phyloP scores from a whole-genome alignment of 2,113 vertebrate genomes.

The Archilochus colubris region DNA sequence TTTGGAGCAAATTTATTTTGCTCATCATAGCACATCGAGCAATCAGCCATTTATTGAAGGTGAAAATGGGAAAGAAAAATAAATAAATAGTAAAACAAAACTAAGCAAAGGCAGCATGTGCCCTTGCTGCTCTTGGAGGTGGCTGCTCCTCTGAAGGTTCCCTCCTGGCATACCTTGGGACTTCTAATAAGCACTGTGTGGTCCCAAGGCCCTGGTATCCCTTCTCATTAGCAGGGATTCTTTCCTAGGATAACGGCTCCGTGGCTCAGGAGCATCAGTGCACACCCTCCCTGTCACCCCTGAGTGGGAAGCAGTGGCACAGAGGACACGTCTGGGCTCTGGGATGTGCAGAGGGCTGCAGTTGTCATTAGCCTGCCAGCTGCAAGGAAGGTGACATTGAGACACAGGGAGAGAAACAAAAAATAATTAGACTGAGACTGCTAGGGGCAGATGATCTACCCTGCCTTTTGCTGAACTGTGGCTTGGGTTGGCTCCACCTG shows the following conservation, averaged over 20 bases:
- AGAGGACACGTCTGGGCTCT: not conserved
- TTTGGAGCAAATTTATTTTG: not conserved
- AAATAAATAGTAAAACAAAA: not conserved
- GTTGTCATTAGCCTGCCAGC: not conserved
- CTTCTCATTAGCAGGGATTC: not conserved
- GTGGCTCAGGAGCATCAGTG: rapidly evolving
- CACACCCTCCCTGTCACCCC: not conserved
- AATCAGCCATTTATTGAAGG: not conserved
- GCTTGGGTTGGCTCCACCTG: rapidly evolving
- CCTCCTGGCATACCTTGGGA: not conserved
- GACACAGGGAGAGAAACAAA: not conserved
- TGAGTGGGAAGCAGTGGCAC: rapidly evolving
- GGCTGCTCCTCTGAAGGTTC: not conserved
- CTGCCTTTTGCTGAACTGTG: not conserved
- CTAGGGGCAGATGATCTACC: not conserved
- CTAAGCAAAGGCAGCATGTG: not conserved
- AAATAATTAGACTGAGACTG: conserved; percentile 40
- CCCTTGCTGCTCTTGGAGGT: not conserved
- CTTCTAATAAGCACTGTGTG: not conserved
- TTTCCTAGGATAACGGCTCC: not conserved
- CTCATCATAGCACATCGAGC: not conserved
- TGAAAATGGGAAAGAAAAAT: not conserved
- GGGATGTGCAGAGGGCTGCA: not conserved
- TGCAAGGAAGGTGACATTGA: conserved; percentile 63
- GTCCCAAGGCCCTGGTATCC: not conserved